phyloP scores from a whole-genome alignment of 1,140 invertebrate species.

The Nephotettix cincticeps region DNA sequence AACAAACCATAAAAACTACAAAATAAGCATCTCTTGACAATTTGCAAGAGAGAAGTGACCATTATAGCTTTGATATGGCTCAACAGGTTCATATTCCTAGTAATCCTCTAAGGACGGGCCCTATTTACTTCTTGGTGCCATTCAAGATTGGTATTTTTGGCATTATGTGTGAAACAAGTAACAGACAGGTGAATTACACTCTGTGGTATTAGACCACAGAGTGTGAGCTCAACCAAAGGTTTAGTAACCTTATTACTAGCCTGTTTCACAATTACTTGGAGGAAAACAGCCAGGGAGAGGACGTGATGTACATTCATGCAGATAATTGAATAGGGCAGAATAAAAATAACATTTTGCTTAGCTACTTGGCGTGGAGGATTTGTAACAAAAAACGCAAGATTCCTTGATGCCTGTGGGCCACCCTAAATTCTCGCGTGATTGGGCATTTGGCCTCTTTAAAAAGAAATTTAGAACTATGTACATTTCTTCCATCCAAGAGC shows the following conservation, averaged over 20 bases:
- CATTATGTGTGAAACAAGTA: conserved; percentile 30
- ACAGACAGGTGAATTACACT: conserved; percentile 20
- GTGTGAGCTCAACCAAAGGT: conserved; percentile 2
- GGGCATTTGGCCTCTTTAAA: conserved; percentile 24
- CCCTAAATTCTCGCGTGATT: conserved; percentile 17
- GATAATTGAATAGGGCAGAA: conserved; percentile 32
- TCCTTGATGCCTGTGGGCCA: conserved; percentile 9
- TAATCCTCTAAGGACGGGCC: conserved; percentile 31
- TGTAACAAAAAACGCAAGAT: neutral
- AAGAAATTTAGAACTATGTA: conserved; percentile 13
- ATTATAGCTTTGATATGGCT: conserved; percentile 29
- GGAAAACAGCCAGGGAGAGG: neutral
- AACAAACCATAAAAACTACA: neutral
- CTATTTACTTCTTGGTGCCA: conserved; percentile 32
- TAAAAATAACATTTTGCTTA: conserved; percentile 24
- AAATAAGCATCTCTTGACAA: neutral
- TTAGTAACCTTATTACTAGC: conserved; percentile 24
- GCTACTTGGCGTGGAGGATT: neutral
- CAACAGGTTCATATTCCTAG: conserved; percentile 27
- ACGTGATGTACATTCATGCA: conserved; percentile 16
- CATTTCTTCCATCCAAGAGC: conserved; percentile 25
- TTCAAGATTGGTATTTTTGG: conserved; percentile 34
- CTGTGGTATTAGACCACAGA: conserved; percentile 28
- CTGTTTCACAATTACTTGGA: conserved; percentile 27
- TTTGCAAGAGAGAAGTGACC: neutral